Conservation (phyloP, 1,140 invertebrate genomes). For the Nephila pilipes region DNA sequence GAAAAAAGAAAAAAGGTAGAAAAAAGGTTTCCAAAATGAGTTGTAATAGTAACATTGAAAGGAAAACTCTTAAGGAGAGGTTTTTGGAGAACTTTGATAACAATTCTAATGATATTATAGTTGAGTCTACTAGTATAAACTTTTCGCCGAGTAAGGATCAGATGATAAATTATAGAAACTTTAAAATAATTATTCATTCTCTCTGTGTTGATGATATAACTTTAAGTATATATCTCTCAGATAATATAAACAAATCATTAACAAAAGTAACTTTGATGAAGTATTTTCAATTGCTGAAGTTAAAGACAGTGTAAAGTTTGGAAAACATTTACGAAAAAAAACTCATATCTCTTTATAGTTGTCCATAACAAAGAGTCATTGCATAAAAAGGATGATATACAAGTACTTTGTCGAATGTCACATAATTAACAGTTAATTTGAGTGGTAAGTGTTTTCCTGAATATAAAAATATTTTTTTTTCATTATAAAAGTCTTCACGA, state of each 20-base stretch:
- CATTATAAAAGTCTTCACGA: too few relatives aligned
- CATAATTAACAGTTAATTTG: too few relatives aligned
- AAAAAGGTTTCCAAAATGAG: neutral
- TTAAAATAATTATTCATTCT: neutral
- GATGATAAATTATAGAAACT: neutral
- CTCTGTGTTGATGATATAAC: neutral
- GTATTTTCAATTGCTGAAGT: neutral
- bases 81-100: neutral
- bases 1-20: too few relatives aligned
- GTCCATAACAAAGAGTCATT: too few relatives aligned
- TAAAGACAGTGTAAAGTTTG: neutral
- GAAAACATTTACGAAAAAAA: conserved; percentile 56
- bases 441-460: too few relatives aligned
- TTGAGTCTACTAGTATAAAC: neutral
- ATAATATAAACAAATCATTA: too few relatives aligned
- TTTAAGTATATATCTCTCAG: neutral
- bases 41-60: neutral
- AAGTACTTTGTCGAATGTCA: too few relatives aligned
- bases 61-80: neutral
- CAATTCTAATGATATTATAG: neutral
- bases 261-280: too few relatives aligned
- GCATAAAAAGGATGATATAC: too few relatives aligned
- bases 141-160: neutral
- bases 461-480: too few relatives aligned
- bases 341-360: too few relatives aligned